Percentiles rank a stretch among this genome's conserved stretches.
phyloP scores from a whole-genome alignment of 2,888 invertebrate genomes.

The Cephonodes hylas region DNA sequence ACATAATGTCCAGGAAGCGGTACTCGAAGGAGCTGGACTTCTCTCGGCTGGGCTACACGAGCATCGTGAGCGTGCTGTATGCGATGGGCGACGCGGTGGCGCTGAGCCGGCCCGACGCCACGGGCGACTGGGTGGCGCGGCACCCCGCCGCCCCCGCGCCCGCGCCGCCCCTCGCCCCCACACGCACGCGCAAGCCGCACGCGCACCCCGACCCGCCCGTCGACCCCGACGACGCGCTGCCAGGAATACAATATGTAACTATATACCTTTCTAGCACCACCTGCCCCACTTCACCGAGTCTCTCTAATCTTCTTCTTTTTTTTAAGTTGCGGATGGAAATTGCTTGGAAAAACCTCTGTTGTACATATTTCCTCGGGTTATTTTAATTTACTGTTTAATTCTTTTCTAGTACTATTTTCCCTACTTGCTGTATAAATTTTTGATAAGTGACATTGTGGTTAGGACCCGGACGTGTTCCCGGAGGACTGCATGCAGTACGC shows the following conservation, averaged over 20 bases:
- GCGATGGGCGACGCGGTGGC: conserved; percentile 36
- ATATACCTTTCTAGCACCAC: no score
- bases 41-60: conserved; percentile 53
- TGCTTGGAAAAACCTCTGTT: no score
- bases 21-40: conserved; percentile 57
- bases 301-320: no score
- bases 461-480: conserved; percentile 73
- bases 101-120: conserved; percentile 31
- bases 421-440: no score
- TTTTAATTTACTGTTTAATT: no score
- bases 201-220: conserved; percentile 16
- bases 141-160: conserved; percentile 15
- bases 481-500: conserved; percentile 62
- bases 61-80: conserved; percentile 52
- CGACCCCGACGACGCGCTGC: conserved; percentile 58
- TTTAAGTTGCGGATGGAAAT: no score
- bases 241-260: conserved; percentile 57
- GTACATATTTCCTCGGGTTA: no score
- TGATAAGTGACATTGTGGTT: conserved; percentile 7
- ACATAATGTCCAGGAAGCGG: conserved; percentile 48
- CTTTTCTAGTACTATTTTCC: no score
- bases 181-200: conserved; percentile 17
- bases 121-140: conserved; percentile 42
- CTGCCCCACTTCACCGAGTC: no score
- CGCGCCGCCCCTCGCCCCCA: conserved; percentile 16